Evolutionary conservation across 2,797 vertebrate genomes (phyloP).

Genomic region (Parotocinclus haroldoi): DNA sequence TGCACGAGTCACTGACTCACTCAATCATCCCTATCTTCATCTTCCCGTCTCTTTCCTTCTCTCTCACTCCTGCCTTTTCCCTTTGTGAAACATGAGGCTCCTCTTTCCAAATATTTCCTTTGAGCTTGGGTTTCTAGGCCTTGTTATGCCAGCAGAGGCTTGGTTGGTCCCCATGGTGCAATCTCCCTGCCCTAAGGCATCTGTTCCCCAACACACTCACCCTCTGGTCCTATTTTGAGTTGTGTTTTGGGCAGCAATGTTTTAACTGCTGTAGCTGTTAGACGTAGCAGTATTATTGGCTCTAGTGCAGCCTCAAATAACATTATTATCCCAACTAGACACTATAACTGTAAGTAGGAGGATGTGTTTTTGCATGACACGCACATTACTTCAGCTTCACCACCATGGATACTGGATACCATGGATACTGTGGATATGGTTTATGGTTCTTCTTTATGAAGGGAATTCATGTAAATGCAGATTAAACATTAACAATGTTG

Average conservation of each 20-base stretch:
- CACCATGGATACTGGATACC: too few relatives aligned
- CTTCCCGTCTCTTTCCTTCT: slow-evolving; percentile 33
- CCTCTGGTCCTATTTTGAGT: slow-evolving; percentile 51
- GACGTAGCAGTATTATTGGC: slow-evolving; percentile 10
- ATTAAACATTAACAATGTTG: too few relatives aligned
- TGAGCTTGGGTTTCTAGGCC: slow-evolving; percentile 75
- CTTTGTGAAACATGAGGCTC: slow-evolving; percentile 65
- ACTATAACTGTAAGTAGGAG: slow-evolving; percentile 12
- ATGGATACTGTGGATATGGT: too few relatives aligned
- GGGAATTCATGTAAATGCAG: too few relatives aligned
- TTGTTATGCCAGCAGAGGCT: slow-evolving; percentile 71
- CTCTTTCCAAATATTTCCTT: slow-evolving; percentile 78
- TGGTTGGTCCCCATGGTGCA: slow-evolving; percentile 65
- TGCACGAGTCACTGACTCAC: slow-evolving; percentile 61
- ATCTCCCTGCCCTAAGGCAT: slow-evolving; percentile 65
- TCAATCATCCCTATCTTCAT: slow-evolving; percentile 10
- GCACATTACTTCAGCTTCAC: background rate
- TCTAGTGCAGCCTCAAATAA: background rate
- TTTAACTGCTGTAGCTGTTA: slow-evolving; percentile 39
- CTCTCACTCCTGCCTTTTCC: slow-evolving; percentile 51
- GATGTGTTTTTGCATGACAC: slow-evolving; percentile 4
- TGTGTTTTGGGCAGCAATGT: slow-evolving; percentile 23
- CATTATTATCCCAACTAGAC: background rate
- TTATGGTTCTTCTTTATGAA: too few relatives aligned
- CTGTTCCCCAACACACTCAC: slow-evolving; percentile 50